Evolutionary conservation across 2,888 invertebrate genomes (phyloP), one percentile per base, ranked within the genome.

Genomic region (Loripinus fragilis): DNA sequence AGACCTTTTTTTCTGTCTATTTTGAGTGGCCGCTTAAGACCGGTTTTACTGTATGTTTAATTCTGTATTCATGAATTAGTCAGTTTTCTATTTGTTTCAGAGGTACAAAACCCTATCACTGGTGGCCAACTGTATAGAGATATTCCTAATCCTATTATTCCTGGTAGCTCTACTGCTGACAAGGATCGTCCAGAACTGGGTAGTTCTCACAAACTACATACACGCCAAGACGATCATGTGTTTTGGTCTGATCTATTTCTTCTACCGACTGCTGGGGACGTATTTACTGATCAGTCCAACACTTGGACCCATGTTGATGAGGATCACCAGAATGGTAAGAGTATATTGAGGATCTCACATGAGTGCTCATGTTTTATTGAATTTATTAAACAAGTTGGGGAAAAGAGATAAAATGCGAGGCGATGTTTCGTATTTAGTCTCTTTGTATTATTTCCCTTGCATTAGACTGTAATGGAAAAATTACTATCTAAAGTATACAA

Each of bases 241-340:
- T 73, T 64, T 91, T n/a, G 93, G 91, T 20, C 86, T 94, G 20
- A 90, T 94, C 28, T 94, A 94, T 88, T 94, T 94, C 87, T 94
- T 93, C 88, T 94, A 94, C 86, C 90, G 94, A 10, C 92, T 94
- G 20, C 90, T 94, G 45, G 93, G 93, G 74, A 93, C 93, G 45
- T 94, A 94, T 86, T 89, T 94, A 35, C 94, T 94, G 0, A 93
- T 94, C 74, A 92, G 92, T 70, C 92, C 93, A 0, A 93, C 93
- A 3, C 88, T 94, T n/a, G 94, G 94, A 35, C 94, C 94, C 0
- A 91, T 94, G 88, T 85, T 94, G 41, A 93, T 94, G 72, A 90
- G 94, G 66, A 93, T 94, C 33, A 93, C 92, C 70, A 82, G 86
- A 79, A 88, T 91, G 90, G 90, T 90, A 71, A 73, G 87, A 80